Evolutionary conservation across 2,888 invertebrate genomes (phyloP).

Genomic region (Amphipoea lucens): DNA sequence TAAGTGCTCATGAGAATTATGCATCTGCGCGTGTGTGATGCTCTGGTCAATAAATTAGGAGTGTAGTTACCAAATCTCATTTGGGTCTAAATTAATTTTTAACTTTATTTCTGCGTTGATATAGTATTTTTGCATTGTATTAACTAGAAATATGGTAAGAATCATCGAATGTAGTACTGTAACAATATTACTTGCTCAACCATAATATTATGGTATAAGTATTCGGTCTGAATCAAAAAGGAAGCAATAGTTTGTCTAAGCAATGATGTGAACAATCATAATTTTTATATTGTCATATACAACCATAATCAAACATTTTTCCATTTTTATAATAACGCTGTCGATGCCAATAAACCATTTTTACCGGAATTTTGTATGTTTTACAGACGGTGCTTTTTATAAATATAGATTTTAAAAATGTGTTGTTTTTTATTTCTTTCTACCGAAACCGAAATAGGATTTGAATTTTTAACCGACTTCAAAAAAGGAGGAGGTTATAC

Average conservation of each 20-base stretch:
- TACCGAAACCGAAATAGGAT: background rate
- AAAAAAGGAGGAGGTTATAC: background rate
- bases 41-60: constrained; percentile 77
- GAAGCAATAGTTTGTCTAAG: constrained; percentile 72
- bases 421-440: constrained; percentile 35
- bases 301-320: constrained; percentile 79
- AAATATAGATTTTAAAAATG: constrained; percentile 83
- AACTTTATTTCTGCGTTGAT: constrained; percentile 71
- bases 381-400: constrained; percentile 90
- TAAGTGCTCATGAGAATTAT: constrained; percentile 72
- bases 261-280: constrained; percentile 77
- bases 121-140: constrained; percentile 70
- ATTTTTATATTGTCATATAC: constrained; percentile 84
- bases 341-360: constrained; percentile 85
- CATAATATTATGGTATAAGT: constrained; percentile 70
- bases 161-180: constrained; percentile 77
- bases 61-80: constrained; percentile 81
- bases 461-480: background rate
- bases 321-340: constrained; percentile 86
- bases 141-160: constrained; percentile 72
- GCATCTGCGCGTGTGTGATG: constrained; percentile 69
- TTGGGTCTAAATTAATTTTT: constrained; percentile 70
- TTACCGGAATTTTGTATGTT: constrained; percentile 88
- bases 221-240: constrained; percentile 68
- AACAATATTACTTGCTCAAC: constrained; percentile 85